phyloP scores from a whole-genome alignment of 1,140 invertebrate genomes.

The Bombus haemorrhoidalis region DNA sequence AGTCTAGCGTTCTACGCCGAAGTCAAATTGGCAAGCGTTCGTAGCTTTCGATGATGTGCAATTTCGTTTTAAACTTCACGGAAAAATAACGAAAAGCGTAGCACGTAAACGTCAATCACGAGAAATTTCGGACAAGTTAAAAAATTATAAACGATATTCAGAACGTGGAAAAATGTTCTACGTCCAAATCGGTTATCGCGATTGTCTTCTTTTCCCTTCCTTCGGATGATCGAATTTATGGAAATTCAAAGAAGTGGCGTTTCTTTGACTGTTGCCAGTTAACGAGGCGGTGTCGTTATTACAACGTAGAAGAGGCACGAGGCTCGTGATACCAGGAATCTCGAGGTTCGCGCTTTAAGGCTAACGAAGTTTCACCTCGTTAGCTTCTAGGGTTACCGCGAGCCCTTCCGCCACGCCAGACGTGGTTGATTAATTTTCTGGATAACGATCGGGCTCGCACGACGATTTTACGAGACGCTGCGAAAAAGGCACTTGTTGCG shows the following conservation, averaged over 20 bases:
- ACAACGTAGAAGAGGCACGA: not conserved
- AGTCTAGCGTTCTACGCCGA: not conserved
- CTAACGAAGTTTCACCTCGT: slow-evolving; percentile 72
- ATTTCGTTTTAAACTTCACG: no score
- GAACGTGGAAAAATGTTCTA: no score
- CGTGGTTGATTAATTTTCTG: slow-evolving; percentile 63
- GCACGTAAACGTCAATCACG: no score
- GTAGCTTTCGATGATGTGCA: no score
- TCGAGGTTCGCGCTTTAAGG: slow-evolving; percentile 62
- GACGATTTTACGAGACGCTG: slow-evolving; percentile 40
- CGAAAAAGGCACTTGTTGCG: slow-evolving; percentile 66
- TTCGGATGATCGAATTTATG: not conserved
- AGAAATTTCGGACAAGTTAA: no score
- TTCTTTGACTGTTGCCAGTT: not conserved
- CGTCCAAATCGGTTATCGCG: not conserved
- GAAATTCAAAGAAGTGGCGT: not conserved
- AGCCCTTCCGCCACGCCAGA: slow-evolving; percentile 50
- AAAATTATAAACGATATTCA: no score
- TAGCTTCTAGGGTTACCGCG: slow-evolving; percentile 61
- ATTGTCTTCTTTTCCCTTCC: not conserved
- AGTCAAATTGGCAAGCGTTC: not conserved
- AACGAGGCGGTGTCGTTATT: slow-evolving; percentile 33
- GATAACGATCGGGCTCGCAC: slow-evolving; percentile 55
- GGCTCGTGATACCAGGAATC: slow-evolving; percentile 25
- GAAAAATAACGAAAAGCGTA: no score